These are phyloP conservation scores for Drosophila monieri DNA, from an alignment of 2,888 invertebrate species.

Conservation along the genomic window DNA sequence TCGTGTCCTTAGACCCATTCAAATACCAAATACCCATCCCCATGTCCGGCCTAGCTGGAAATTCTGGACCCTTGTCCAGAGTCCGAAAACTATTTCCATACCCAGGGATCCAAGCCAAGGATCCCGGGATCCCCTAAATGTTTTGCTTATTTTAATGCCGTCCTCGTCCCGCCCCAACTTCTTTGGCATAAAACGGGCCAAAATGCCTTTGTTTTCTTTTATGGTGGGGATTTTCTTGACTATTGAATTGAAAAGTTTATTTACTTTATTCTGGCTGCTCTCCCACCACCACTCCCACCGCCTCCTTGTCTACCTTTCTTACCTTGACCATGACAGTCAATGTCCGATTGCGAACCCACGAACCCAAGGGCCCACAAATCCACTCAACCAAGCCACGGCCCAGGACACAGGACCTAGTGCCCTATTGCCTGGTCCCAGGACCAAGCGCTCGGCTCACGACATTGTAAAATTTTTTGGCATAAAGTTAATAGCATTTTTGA, in stretches of 20 bases:
- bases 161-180: neutral
- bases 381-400: neutral
- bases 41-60: neutral
- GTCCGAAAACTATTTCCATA: conserved; percentile 45
- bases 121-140: conserved; percentile 15
- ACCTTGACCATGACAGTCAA: conserved; percentile 52
- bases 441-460: conserved; percentile 35
- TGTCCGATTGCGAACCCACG: conserved; percentile 24
- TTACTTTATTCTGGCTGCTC: conserved; percentile 50
- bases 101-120: neutral
- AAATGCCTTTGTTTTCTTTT: conserved; percentile 50
- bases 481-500: conserved; percentile 72
- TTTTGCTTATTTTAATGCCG: conserved; percentile 39
- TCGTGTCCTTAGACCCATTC: neutral
- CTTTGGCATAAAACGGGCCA: conserved; percentile 15
- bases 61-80: conserved; percentile 20
- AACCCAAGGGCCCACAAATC: neutral
- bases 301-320: conserved; percentile 4
- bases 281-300: too few species aligned
- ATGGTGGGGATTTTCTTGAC: conserved; percentile 62
- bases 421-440: too few species aligned
- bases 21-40: neutral
- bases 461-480: conserved; percentile 69
- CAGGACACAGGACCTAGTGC: neutral
- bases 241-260: conserved; percentile 69